Evolutionary conservation across 2,888 invertebrate species (phyloP), one percentile per base, ranked within the genome.

Genomic region (Augochlorella aurata): DNA sequence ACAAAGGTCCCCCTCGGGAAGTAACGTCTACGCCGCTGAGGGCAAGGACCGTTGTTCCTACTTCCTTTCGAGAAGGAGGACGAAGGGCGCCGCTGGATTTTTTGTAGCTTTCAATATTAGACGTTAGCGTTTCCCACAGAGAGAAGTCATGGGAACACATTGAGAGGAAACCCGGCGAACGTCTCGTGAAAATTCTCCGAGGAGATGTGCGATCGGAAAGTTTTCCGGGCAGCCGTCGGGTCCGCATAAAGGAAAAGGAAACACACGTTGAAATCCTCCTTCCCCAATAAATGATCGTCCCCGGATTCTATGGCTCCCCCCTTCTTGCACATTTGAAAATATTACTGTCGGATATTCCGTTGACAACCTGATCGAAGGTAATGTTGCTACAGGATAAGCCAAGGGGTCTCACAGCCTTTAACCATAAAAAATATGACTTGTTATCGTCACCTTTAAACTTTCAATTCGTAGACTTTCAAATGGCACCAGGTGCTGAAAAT

Each of bases 41-140:
- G 87, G 90, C 90, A 91, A 92, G 84, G 91, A 92, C 91, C 92
- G 92, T 92, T 91, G 92, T 86, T 87, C 88, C 89, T 89, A 89
- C 89, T 92, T 92, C 91, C 91, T 92, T 89, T 86, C 85, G 88
- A 75, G 79, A 86, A 87, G 82, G 82, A 89, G 85, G 75, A 82
- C 83, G 86, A 88, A 88, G 89, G 88, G 90, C 85, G 81, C 86
- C 83, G 85, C 67, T 84, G 75, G 81, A 90, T 87, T 91, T 91
- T 92, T 93, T 91, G 90, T 92, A 89, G 82, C 88, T 87, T 90
- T 90, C 89, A 91, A 92, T 93, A 91, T 92, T 91, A 92, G 89
- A 93, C 93, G 92, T 93, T 92, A 88, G 85, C 80, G 88, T 93
- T 93, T 93, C 93, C 91, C 93, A 93, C 91, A 93, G 91, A 87